Conservation (phyloP, 2,888 invertebrate genomes). For the Sarcophaga carnaria region DNA sequence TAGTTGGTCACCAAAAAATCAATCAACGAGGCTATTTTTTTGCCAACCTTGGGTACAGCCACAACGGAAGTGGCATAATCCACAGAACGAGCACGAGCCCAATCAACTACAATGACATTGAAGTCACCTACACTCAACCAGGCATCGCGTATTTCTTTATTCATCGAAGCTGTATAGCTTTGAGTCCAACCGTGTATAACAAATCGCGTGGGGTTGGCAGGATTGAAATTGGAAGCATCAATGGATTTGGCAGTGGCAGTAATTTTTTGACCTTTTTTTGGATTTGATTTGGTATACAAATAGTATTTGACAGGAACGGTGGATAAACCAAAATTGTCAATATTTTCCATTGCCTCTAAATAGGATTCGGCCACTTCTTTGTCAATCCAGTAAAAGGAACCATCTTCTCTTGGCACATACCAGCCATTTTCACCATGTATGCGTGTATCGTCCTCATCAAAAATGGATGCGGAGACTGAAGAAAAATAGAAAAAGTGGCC, state of each 20-base stretch:
- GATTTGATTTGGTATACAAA: constrained; percentile 75
- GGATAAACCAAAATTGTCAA: neutral
- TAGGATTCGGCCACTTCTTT: constrained; percentile 47
- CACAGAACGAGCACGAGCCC: constrained; percentile 84
- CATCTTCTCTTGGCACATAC: constrained; percentile 69
- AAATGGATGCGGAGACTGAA: constrained; percentile 33
- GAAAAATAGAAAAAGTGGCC: neutral
- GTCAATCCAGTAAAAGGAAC: constrained; percentile 66
- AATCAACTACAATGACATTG: constrained; percentile 85
- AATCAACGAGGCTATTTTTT: constrained; percentile 75
- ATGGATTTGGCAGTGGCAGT: constrained; percentile 66
- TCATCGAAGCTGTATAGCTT: constrained; percentile 64
- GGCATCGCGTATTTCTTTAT: constrained; percentile 79
- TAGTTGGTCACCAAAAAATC: constrained; percentile 82
- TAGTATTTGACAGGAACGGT: constrained; percentile 69
- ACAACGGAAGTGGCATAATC: constrained; percentile 84
- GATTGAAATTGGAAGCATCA: constrained; percentile 71
- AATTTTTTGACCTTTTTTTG: constrained; percentile 73
- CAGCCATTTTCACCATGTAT: constrained; percentile 71
- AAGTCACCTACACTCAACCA: constrained; percentile 84
- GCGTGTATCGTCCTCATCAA: constrained; percentile 54
- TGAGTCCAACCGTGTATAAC: constrained; percentile 83
- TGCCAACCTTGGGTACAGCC: constrained; percentile 76
- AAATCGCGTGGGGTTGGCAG: constrained; percentile 70
- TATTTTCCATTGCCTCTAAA: constrained; percentile 4